Evolutionary conservation across 2,888 invertebrate species (phyloP), one percentile per base, ranked within the genome.

Genomic region (Diarsia mendica): DNA sequence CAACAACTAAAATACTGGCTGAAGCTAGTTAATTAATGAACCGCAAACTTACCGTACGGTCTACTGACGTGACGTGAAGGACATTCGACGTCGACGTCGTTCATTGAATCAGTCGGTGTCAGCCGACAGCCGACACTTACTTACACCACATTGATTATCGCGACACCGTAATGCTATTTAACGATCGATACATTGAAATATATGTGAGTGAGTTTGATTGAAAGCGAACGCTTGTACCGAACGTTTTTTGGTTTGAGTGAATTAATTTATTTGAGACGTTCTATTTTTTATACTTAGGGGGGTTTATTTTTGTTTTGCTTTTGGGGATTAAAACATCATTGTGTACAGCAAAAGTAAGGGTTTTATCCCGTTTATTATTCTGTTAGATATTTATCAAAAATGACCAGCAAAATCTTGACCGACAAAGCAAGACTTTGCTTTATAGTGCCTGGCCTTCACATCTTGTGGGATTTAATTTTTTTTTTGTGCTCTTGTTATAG

Each of bases 401-500:
- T 3, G 8, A 28, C 15, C 15, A 28, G 28, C 2, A 15, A 15
- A 3, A 28, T 28, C 8, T 18, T 15, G 15, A 18, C 28, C 28
- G 8, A 28, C 39, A 6, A 6, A 10, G 1, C 20, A 23, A 51
- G 28, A 53, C 6, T 49, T 48, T 3, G 11, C 15, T 61, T n/a
- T 60, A 23, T 15, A n/a, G 23, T 51, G 4, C 5, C 23, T 49
- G 18, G 33, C 15, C 3, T 46, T 18, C 0, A 20, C 2, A 20
- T n/a, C 4, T 15, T 1, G 33, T 60, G 23, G n/a, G 13, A 33
- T 44, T 48, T 15, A 3, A 23, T 75, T 23, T 23, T n/a, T 55
- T 79, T 60, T 33, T 44, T 39, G 8, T 44, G 28, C 28, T 18
- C 23, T 55, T 49, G 77, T 87, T 90, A 0, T 90, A 99, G 98